Base-by-base conservation (phyloP, 1,140 invertebrate species). In the Zaprionus camerounensis region DNA sequence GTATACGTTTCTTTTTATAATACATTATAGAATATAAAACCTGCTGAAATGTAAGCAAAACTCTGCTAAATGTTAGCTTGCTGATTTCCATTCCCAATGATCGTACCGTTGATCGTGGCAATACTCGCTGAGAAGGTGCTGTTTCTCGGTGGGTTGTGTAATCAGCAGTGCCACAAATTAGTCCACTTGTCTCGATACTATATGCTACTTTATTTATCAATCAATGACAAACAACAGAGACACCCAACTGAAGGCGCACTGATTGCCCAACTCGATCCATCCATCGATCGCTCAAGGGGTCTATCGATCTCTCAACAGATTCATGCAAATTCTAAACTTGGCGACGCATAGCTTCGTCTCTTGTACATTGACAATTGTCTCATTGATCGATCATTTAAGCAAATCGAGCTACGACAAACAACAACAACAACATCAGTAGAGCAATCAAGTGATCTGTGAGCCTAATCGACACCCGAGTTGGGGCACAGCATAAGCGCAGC, bases 371-470 rank as follows among this genome's bases (percentile, higher is more conserved):
- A 72, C 90, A 91, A 92, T 92, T 91, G 87, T 73, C 91, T 78
- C 91, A 91, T 92, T 92, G 91, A 92, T 92, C 91, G 92, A 92
- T 92, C 91, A 92, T 80, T 92, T 83, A 81, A 91, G 79, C 82
- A 73, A 85, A 73, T 69, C 80, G 57, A 74, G 65, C 44, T 31
- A 51, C 31, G 51, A 22, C 22, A 67, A 61, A 61, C 31, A 46
- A 41, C 22, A 49, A 55, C 24, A 53, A 20, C 24, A 41, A 64
- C 34, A 65, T 66, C 64, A 87, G 69, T 71, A 75, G 72, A 88
- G 82, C 82, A 85, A 81, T 84, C 70, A 84, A 84, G 82, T 85
- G 81, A 88, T 83, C 78, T 82, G 84, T 81, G 75, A 78, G 80
- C 72, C 80, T 91, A 91, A 91, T 91, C 90, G 82, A 91, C 90